Conservation (phyloP, 23 tunicate genomes). For the Aplidium turbinatum region DNA sequence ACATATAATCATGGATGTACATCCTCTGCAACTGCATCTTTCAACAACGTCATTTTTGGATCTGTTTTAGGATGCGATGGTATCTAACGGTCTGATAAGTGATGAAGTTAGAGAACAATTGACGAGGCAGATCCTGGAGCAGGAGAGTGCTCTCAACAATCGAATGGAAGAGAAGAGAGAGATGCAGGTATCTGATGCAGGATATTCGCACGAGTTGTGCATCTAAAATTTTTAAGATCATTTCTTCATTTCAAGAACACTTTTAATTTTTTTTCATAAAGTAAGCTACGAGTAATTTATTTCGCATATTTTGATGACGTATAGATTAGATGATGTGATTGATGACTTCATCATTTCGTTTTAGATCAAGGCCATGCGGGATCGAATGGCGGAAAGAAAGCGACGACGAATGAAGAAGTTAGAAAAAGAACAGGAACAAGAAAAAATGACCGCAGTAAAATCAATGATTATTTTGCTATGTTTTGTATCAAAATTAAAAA, state of each 20-base stretch:
- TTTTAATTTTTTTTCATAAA: not conserved
- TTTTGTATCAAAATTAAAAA: too few relatives aligned
- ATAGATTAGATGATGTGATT: not conserved
- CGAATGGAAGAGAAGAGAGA: slow-evolving; percentile 74
- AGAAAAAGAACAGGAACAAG: slow-evolving; percentile 69
- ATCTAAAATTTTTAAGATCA: not conserved
- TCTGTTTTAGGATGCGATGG: slow-evolving; percentile 52
- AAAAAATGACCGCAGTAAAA: slow-evolving; percentile 50
- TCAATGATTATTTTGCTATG: not conserved
- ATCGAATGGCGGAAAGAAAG: slow-evolving; percentile 81
- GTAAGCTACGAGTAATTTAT: not conserved
- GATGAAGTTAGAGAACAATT: slow-evolving; percentile 75
- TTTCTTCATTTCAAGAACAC: not conserved
- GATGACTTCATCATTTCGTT: not conserved
- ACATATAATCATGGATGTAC: not conserved
- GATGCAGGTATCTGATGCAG: slow-evolving; percentile 56
- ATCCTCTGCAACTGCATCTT: not conserved
- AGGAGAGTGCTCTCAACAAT: slow-evolving; percentile 57
- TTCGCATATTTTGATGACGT: not conserved
- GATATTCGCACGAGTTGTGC: too few relatives aligned
- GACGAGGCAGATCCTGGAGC: slow-evolving; percentile 56
- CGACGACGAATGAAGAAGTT: slow-evolving; percentile 54
- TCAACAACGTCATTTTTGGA: not conserved
- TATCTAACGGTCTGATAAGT: slow-evolving; percentile 50
- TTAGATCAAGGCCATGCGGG: slow-evolving; percentile 70